Evolutionary conservation across 2,113 vertebrate species (phyloP), one percentile per base, ranked within the genome.

Genomic region (Equus przewalskii): DNA sequence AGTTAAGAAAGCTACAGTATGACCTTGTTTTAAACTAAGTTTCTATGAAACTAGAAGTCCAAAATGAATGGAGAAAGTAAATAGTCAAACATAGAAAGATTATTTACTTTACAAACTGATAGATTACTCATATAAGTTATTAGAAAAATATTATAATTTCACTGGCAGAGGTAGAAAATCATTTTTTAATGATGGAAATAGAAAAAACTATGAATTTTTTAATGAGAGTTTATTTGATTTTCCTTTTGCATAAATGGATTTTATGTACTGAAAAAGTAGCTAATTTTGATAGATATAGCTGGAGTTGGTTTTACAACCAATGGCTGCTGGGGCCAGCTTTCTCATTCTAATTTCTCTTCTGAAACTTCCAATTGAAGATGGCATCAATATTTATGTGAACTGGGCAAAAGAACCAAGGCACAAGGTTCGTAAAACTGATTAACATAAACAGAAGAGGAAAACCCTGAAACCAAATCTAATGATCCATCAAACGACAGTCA

Each of bases 161-260:
- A 96, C 92, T 62, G 90, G 81, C 60, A 92, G 94, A 64, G 24
- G 91, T 96, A 1, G 98, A 98, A 99, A 98, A 98, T 98, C 97
- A 98, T 98, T 99, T 98, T 98, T 98, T 97, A 98, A 98, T 98
- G 97, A 97, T 98, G 95, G 97, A 98, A 98, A 98, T 98, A 88
- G 92, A 96, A 98, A 78, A 91, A 97, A 98, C 97, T 97, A 98
- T 97, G 98, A 97, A 98, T 98, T 97, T 96, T 98, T 99, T 98
- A 98, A 97, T 97, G 88, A 94, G 96, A 98, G 98, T 98, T 99
- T 99, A 98, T 99, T 99, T 98, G 98, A 99, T 99, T 99, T 99
- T 98, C 98, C 98, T 98, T 98, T 98, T 98, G 98, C 98, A 98
- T 99, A 99, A 99, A 98, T 99, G 98, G 98, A 98, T 99, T 99